Percentiles rank a stretch among this genome's conserved stretches.
phyloP scores from a whole-genome alignment of 2,888 invertebrate species.

The Clivina fossor region DNA sequence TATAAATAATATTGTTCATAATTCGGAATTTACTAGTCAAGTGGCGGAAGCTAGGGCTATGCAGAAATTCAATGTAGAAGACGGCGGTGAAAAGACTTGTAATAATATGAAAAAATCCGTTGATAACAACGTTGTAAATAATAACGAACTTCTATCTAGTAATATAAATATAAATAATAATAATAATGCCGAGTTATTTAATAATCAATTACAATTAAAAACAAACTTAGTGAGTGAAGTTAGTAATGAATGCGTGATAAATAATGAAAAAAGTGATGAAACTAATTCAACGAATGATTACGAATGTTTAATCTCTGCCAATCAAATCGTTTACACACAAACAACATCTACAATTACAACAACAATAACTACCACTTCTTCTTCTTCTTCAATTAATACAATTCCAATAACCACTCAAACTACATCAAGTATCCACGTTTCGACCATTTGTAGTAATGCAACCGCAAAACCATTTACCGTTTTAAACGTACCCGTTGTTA shows the following conservation, averaged over 20 bases:
- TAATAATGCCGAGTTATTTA: constrained; percentile 27
- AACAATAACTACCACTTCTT: background rate
- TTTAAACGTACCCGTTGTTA: constrained; percentile 49
- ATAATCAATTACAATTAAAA: constrained; percentile 30
- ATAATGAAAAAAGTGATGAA: constrained; percentile 13
- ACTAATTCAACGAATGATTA: constrained; percentile 56
- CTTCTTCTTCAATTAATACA: background rate
- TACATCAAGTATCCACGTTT: background rate
- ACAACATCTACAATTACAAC: constrained; percentile 47
- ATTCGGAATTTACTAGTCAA: constrained; percentile 45
- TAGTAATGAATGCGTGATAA: constrained; percentile 22
- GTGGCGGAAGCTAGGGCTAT: constrained; percentile 43
- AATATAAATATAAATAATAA: constrained; percentile 12
- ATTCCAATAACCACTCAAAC: constrained; percentile 5
- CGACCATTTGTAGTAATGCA: constrained; percentile 37
- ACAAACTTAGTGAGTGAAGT: constrained; percentile 16
- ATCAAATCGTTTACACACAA: constrained; percentile 61
- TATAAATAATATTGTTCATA: too few species aligned
- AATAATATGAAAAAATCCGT: constrained; percentile 5
- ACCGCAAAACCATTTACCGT: constrained; percentile 46
- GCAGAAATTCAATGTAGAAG: constrained; percentile 30
- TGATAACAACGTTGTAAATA: constrained; percentile 27
- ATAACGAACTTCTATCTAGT: constrained; percentile 27
- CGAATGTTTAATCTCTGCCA: constrained; percentile 59
- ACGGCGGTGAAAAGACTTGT: constrained; percentile 14